Base-by-base conservation (phyloP, 1,140 invertebrate species). In the Asbolus verrucosus region DNA sequence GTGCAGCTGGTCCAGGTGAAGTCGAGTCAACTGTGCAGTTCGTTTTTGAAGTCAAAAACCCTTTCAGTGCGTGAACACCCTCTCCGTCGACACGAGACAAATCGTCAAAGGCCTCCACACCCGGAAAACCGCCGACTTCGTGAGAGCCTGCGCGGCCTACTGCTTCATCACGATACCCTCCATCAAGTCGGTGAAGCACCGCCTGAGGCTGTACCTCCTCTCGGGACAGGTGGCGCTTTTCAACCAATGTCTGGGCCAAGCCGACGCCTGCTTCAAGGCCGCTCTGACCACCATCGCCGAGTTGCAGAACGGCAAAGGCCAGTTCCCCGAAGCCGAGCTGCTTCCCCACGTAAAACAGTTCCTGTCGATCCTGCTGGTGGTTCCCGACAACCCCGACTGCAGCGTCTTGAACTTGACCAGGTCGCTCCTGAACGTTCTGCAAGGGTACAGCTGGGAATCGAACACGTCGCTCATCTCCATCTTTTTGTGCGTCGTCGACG, bases 91-190 rank as follows among this genome's bases (percentile, higher is more conserved):
- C 76, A 93, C 91, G 0, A 83, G 89, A 65, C 85, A 85, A 75
- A 87, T 93, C 36, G 88, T 94, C 1, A 87, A 89, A 67, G 90
- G 92, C 1, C 87, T 91, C 77, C 91, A 94, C 76, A 93, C 92
- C 1, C 87, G 89, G 73, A 92, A 92, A 84, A 94, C 92, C 0
- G 87, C 87, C 1, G 89, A 92, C 66, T 95, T 97, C 85, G 91
- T 95, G 18, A 88, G 93, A 74, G 95, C 96, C n/a, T 98, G 96
- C 85, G 90, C 94, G 54, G 96, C 97, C 0, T 98, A 95, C 83
- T 92, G 91, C 82, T 98, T 92, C 80, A 97, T 99, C 30, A 98
- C 96, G 0, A 94, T 97, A 82, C 97, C 97, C 15, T 98, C 96
- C 3, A 88, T 98, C 74, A 86, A 87, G 69, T 91, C 91, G 69